A percentile compares a stretch with the other conserved stretches of the same genome.
phyloP scores from a whole-genome alignment of 2,797 vertebrate species.

The Gymnoscopelus microlampas region DNA sequence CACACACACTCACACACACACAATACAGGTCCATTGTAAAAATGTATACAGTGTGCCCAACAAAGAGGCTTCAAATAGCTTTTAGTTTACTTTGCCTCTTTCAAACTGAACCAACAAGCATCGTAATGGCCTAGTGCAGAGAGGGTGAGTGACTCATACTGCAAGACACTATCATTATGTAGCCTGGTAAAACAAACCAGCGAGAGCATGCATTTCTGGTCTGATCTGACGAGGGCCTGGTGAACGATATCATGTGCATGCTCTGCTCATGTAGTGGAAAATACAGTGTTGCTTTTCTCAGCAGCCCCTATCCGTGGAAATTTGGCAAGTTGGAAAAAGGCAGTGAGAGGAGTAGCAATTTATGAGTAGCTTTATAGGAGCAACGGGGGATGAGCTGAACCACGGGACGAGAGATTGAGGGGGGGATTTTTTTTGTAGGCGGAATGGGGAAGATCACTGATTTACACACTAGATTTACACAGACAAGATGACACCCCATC shows the following conservation, averaged over 20 bases:
- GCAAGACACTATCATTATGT: constrained; percentile 59
- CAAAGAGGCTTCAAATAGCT: constrained; percentile 38
- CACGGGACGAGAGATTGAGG: constrained; percentile 13
- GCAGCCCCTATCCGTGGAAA: constrained; percentile 52
- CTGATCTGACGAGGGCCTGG: constrained; percentile 46
- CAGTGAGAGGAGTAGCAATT: constrained; percentile 49
- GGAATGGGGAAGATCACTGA: neutral
- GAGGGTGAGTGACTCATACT: constrained; percentile 42
- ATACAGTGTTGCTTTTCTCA: constrained; percentile 30
- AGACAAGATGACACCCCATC: neutral
- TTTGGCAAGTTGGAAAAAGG: constrained; percentile 44
- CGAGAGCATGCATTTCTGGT: constrained; percentile 40
- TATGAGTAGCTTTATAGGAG: constrained; percentile 43
- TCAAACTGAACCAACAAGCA: constrained; percentile 31
- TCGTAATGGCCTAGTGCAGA: constrained; percentile 34
- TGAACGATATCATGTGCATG: constrained; percentile 43
- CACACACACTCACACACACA: no score
- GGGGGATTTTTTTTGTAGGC: constrained; percentile 6
- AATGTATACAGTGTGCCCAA: constrained; percentile 50
- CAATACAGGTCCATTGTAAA: constrained; percentile 23
- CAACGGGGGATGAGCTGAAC: constrained; percentile 20
- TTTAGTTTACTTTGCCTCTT: constrained; percentile 47
- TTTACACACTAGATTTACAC: neutral
- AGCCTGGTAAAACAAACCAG: constrained; percentile 48
- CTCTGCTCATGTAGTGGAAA: constrained; percentile 69